These are phyloP conservation scores for Clinocottus analis DNA, from an alignment of 2,113 vertebrate species.

Conservation along the genomic window DNA sequence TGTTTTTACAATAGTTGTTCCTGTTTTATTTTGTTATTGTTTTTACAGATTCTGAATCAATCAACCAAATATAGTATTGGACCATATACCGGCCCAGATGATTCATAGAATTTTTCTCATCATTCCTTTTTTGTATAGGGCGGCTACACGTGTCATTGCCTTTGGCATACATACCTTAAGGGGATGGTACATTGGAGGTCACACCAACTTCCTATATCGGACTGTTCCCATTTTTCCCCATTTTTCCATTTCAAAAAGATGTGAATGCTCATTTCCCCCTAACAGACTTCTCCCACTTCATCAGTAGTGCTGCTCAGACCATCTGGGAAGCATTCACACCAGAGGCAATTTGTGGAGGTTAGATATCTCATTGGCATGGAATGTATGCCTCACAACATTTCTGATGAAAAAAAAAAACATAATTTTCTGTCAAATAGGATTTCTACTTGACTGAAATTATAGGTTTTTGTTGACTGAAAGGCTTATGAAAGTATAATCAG, in stretches of 20 bases:
- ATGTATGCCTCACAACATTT: conserved; percentile 43
- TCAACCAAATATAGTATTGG: not conserved
- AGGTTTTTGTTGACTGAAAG: conserved; percentile 44
- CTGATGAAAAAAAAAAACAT: conserved; percentile 52
- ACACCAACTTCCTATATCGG: conserved; percentile 17
- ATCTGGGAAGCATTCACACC: conserved; percentile 62
- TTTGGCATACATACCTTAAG: not conserved
- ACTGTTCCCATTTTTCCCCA: conserved; percentile 39
- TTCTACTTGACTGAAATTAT: conserved; percentile 52
- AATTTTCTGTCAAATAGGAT: conserved; percentile 50
- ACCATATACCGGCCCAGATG: not conserved
- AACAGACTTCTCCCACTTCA: conserved; percentile 44
- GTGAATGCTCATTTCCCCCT: conserved; percentile 47
- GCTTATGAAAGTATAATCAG: conserved; percentile 39
- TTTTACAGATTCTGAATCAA: not conserved
- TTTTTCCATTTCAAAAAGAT: conserved; percentile 38
- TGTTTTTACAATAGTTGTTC: not conserved
- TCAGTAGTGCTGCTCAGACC: conserved; percentile 35
- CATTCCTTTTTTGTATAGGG: not conserved
- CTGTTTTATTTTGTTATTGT: not conserved
- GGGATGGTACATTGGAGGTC: not conserved
- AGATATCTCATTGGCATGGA: conserved; percentile 50
- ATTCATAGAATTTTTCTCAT: not conserved
- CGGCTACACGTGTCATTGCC: not conserved
- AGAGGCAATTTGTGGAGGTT: conserved; percentile 50